Base-by-base conservation (phyloP, 2,797 vertebrate genomes). In the Alfaro cultratus region DNA sequence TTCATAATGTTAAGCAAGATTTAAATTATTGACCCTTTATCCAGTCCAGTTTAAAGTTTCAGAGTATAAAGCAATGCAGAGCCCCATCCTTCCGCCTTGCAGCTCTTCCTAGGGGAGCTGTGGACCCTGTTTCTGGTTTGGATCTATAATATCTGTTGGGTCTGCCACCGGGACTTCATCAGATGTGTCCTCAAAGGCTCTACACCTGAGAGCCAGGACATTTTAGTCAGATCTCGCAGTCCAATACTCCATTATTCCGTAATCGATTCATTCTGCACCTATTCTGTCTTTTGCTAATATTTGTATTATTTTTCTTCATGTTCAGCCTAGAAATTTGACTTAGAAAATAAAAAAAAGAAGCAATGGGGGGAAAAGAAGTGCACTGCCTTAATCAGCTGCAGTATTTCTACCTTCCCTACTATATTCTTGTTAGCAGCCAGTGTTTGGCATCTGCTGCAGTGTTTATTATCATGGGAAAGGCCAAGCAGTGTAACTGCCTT, bases 81-180 rank as follows among this genome's bases (percentile, higher is more conserved):
- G 75, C 71, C 77, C 23, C 11, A 72, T 34, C 68, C 71, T n/a
- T 47, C 55, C 71, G 47, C 67, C 12, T 74, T 16, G 43, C 62
- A 74, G 76, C 74, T 76, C 74, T 67, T 88, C 74, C 72, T 82
- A 46, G 72, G 83, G 71, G 67, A 76, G 78, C 78, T 74, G 72
- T 41, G 80, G 77, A 29, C 72, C 26, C 18, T 64, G 70, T 84
- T 77, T 70, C 73, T 81, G 80, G 46, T 78, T 75, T 73, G 76
- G 86, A 82, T 86, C 70, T 86, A 80, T 84, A 86, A 90, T 92
- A 88, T 89, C 83, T 86, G 76, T 64, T 34, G 76, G 74, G 80
- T 46, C 34, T 76, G 79, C 85, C 85, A 36, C 79, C 3, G n/a
- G 74, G 83, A 84, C 86, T 86, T 85, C 80, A 78, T 86, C 34